A percentile compares a stretch with the other conserved stretches of the same genome.
Evolutionary conservation across 2,888 invertebrate species (phyloP).

Genomic region (Drosophila diplacantha): DNA sequence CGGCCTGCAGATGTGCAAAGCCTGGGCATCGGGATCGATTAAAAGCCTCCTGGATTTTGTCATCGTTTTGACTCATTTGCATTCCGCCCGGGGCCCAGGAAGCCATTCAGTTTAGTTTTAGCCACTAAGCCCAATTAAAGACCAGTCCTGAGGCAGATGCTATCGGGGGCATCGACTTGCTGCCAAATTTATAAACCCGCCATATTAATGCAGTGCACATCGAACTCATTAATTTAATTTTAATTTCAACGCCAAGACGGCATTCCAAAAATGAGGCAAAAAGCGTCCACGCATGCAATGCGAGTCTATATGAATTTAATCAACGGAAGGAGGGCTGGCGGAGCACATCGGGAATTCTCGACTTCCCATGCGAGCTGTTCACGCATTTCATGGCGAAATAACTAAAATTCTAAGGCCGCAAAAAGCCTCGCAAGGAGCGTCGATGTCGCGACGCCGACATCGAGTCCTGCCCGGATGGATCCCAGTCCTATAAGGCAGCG

Average conservation of each 20-base stretch:
- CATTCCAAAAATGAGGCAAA: conserved; percentile 59
- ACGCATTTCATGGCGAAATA: conserved; percentile 74
- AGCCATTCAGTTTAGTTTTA: conserved; percentile 10
- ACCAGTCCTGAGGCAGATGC: conserved; percentile 2
- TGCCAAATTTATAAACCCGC: conserved; percentile 24
- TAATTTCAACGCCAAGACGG: conserved; percentile 70
- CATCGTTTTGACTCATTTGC: conserved; percentile 27
- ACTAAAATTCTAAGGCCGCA: conserved; percentile 64
- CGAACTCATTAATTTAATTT: conserved; percentile 68
- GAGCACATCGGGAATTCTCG: conserved; percentile 44
- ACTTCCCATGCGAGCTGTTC: conserved; percentile 71
- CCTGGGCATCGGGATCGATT: conserved; percentile 23
- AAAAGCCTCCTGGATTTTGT: conserved; percentile 30
- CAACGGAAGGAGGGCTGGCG: conserved; percentile 41
- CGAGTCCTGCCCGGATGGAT: conserved; percentile 3
- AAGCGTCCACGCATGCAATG: conserved; percentile 49
- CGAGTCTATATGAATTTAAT: conserved; percentile 59
- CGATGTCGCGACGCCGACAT: conserved; percentile 9
- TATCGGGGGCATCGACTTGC: conserved; percentile 10
- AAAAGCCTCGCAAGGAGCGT: conserved; percentile 28
- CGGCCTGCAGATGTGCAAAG: conserved; percentile 46
- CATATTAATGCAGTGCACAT: conserved; percentile 29
- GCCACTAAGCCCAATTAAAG: conserved; percentile 29
- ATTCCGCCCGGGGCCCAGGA: not conserved
- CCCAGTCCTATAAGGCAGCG: conserved; percentile 6